phyloP scores from a whole-genome alignment of 2,888 invertebrate genomes.

The Drosophila mimica region DNA sequence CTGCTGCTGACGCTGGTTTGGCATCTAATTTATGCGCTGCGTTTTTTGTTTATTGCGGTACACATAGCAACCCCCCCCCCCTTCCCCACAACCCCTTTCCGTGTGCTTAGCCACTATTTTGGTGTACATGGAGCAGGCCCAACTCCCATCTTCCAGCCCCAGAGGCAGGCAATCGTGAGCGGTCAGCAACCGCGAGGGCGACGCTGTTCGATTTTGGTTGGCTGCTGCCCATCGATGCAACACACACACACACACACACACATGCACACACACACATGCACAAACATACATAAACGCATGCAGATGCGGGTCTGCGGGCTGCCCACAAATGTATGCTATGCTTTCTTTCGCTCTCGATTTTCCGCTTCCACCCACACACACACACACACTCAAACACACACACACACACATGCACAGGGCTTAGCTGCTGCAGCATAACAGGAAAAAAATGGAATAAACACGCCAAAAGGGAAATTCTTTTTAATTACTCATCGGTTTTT shows the following conservation, averaged over 20 bases:
- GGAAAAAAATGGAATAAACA: slow-evolving; percentile 12
- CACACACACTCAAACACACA: slow-evolving; percentile 3
- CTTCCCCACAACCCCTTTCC: neutral
- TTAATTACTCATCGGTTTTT: slow-evolving; percentile 57
- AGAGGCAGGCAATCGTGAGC: slow-evolving; percentile 28
- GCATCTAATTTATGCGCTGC: slow-evolving; percentile 71
- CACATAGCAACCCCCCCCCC: slow-evolving; percentile 11
- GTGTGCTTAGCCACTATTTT: slow-evolving; percentile 11
- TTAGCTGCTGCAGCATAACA: neutral
- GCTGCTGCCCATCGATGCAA: slow-evolving; percentile 66
- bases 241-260: slow-evolving; percentile 22
- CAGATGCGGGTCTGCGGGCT: slow-evolving; percentile 46
- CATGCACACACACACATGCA: slow-evolving; percentile 1
- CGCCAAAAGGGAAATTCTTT: slow-evolving; percentile 55
- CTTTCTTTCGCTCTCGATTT: slow-evolving; percentile 43
- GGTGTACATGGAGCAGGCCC: slow-evolving; percentile 14
- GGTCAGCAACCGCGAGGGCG: slow-evolving; percentile 47
- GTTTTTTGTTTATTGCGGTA: slow-evolving; percentile 71
- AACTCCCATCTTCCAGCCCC: neutral
- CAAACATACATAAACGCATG: slow-evolving; percentile 42
- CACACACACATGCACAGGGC: slow-evolving; percentile 1
- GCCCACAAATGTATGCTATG: slow-evolving; percentile 67
- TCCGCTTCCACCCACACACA: slow-evolving; percentile 29
- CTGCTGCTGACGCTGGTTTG: slow-evolving; percentile 40
- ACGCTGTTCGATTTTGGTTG: slow-evolving; percentile 76